phyloP scores from a whole-genome alignment of 2,113 vertebrate species.

The Tympanuchus pallidicinctus region DNA sequence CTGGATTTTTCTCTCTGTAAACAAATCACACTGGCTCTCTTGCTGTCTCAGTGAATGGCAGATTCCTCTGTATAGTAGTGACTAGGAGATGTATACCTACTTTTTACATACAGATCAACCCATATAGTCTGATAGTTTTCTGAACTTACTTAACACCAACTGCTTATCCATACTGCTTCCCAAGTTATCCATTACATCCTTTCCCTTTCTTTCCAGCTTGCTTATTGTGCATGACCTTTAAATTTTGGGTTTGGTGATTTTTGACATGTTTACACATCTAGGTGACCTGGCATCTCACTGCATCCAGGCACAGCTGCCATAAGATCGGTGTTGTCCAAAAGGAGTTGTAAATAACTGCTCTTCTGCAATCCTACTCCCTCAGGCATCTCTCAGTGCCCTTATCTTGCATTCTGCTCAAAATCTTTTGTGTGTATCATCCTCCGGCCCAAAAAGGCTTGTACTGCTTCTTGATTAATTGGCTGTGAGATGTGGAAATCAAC shows the following conservation, averaged over 20 bases:
- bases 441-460: background rate
- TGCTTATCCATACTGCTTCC: background rate
- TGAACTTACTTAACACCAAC: background rate
- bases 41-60: background rate
- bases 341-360: background rate
- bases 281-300: background rate
- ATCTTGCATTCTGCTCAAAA: background rate
- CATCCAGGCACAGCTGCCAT: background rate
- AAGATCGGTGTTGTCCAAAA: background rate
- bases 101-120: background rate
- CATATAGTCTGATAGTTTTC: background rate
- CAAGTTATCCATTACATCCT: fast-evolving
- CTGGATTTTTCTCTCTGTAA: background rate
- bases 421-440: background rate
- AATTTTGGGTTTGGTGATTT: background rate
- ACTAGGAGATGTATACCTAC: background rate
- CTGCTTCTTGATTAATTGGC: slow-evolving; percentile 23
- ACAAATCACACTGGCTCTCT: background rate
- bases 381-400: background rate
- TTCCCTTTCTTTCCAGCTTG: background rate
- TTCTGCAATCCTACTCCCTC: background rate
- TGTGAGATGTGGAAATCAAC: slow-evolving; percentile 37
- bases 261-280: background rate
- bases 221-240: background rate
- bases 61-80: background rate